phyloP scores from a whole-genome alignment of 2,113 vertebrate genomes.

The Cavia porcellus region DNA sequence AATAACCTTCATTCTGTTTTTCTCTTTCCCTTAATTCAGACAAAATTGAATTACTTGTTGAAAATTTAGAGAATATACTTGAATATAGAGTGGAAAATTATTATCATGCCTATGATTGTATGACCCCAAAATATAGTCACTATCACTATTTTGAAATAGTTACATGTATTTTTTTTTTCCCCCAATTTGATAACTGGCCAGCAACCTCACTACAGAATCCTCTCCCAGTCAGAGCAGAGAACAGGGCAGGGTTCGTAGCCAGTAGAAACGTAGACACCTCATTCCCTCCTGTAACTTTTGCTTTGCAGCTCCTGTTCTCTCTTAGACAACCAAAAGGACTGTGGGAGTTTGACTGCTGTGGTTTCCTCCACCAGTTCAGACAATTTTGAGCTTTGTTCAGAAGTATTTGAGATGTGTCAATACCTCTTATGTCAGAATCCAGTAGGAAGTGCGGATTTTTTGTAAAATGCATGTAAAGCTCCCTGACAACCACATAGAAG shows the following conservation, averaged over 20 bases:
- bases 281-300: fast-evolving
- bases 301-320: background rate
- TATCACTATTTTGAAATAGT: background rate
- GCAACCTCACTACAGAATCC: fast-evolving
- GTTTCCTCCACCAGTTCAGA: background rate
- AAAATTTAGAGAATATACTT: background rate
- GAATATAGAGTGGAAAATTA: background rate
- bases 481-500: background rate
- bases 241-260: background rate
- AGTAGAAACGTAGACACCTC: too few species aligned
- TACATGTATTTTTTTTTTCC: background rate
- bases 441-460: background rate
- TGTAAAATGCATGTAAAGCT: background rate
- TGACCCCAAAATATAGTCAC: background rate
- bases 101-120: background rate
- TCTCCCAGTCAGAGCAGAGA: background rate
- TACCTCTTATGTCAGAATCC: background rate
- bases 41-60: background rate
- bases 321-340: background rate
- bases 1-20: background rate
- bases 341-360: background rate
- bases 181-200: too few species aligned
- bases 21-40: background rate
- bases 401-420: background rate
- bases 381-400: background rate